Evolutionary conservation across 2,888 invertebrate species (phyloP).

Genomic region (Periphyllus acericola): DNA sequence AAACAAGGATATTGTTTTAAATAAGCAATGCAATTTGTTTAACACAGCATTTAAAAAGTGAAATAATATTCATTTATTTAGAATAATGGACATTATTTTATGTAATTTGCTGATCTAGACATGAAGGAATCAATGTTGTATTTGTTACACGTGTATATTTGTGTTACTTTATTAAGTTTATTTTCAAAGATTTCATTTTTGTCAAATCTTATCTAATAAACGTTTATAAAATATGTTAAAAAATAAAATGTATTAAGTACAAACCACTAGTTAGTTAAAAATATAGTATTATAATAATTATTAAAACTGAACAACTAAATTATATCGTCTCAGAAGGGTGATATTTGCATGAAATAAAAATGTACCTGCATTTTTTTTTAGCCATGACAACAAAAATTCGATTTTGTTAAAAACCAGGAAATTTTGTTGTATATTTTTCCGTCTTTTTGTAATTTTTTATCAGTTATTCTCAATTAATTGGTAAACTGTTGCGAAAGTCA

Average conservation of each 20-base stretch:
- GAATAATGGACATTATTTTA: neutral
- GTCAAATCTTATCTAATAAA: neutral
- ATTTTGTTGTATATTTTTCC: no score
- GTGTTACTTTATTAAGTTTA: neutral
- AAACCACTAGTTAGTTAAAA: neutral
- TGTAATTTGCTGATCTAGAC: constrained; percentile 25
- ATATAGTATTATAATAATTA: no score
- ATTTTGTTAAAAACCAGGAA: no score
- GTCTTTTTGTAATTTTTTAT: no score
- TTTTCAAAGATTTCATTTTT: neutral
- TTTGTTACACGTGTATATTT: neutral
- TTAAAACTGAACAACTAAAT: no score
- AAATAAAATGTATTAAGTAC: neutral
- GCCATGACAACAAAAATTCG: no score
- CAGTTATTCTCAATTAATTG: no score
- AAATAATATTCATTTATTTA: constrained; percentile 11
- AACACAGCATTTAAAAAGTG: neutral
- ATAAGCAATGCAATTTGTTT: neutral
- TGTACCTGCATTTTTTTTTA: no score
- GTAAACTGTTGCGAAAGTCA: no score
- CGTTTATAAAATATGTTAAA: no score
- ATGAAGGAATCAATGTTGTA: neutral
- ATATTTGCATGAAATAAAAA: no score
- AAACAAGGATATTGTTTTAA: constrained; percentile 3
- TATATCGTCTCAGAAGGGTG: no score